These are phyloP conservation scores for Sardinella longiceps DNA, from an alignment of 2,797 vertebrate genomes.

Conservation along the genomic window DNA sequence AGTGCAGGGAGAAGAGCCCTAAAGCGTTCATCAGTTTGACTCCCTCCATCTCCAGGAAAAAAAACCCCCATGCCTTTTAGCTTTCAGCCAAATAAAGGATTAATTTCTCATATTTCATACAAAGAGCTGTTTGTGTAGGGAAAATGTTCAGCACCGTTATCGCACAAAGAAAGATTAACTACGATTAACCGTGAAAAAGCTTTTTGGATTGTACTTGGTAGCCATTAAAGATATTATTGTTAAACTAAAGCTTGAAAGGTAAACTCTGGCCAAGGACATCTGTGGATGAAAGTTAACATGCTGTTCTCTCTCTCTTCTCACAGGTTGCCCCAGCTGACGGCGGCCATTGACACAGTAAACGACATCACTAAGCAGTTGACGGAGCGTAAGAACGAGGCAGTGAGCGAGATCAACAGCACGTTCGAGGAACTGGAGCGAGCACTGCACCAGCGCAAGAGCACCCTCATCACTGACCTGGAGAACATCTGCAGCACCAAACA, in stretches of 20 bases:
- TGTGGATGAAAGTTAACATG: constrained; percentile 6
- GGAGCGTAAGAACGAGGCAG: constrained; percentile 84
- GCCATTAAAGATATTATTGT: neutral
- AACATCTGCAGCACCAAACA: constrained; percentile 79
- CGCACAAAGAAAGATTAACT: neutral
- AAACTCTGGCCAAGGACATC: neutral
- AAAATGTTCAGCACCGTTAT: neutral
- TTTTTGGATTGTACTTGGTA: neutral
- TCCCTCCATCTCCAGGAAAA: neutral
- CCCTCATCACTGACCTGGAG: constrained; percentile 89
- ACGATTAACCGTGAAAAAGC: neutral
- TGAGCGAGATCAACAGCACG: constrained; percentile 84
- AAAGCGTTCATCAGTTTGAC: neutral
- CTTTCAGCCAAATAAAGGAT: neutral
- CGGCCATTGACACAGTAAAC: constrained; percentile 86
- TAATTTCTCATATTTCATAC: neutral
- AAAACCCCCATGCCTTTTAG: neutral
- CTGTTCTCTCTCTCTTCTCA: neutral
- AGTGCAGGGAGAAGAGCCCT: neutral
- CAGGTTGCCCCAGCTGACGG: constrained; percentile 89
- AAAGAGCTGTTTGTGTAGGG: neutral
- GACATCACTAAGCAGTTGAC: constrained; percentile 90
- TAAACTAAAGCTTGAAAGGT: neutral
- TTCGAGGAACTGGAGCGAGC: constrained; percentile 90
- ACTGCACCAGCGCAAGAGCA: constrained; percentile 85